Percentiles rank a stretch among this genome's conserved stretches.
These are phyloP conservation scores for Kradibia gibbosae DNA, from an alignment of 1,140 invertebrate genomes.

Conservation along the genomic window DNA sequence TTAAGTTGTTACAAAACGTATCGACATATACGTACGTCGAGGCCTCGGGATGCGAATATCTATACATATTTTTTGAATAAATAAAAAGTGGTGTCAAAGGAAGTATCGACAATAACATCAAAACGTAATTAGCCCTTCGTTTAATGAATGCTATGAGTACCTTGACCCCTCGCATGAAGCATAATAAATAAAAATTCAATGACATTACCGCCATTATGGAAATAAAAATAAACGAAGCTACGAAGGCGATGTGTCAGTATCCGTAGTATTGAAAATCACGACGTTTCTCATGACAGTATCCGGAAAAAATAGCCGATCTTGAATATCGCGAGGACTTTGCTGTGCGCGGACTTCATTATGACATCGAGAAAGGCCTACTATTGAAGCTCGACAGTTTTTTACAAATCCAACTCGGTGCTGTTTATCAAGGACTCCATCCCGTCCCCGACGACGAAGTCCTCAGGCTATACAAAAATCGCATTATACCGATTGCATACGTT, in stretches of 20 bases:
- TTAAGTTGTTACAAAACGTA: background rate
- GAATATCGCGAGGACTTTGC: constrained; percentile 93
- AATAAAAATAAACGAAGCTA: too few relatives aligned
- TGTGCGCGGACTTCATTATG: constrained; percentile 95
- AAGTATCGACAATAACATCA: too few relatives aligned
- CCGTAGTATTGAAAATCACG: background rate
- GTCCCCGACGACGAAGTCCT: constrained; percentile 90
- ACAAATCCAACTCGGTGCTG: constrained; percentile 95
- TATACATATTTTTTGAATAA: background rate
- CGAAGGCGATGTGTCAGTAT: too few relatives aligned
- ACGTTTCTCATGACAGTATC: constrained; percentile 80
- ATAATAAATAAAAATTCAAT: too few relatives aligned
- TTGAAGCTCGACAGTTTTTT: constrained; percentile 97
- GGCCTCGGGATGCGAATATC: background rate
- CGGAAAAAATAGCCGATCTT: constrained; percentile 84
- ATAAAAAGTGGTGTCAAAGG: too few relatives aligned
- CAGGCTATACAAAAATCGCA: constrained; percentile 87
- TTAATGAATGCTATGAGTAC: too few relatives aligned
- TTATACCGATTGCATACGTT: constrained; percentile 87
- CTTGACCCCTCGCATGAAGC: too few relatives aligned
- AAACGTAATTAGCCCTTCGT: too few relatives aligned
- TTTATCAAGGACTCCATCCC: constrained; percentile 89
- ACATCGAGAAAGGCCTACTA: constrained; percentile 95
- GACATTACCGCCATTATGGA: too few relatives aligned
- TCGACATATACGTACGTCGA: background rate